A percentile compares a stretch with the other conserved stretches of the same genome.
Evolutionary conservation across 2,113 vertebrate genomes (phyloP).

Genomic region (Chionodraco myersi): DNA sequence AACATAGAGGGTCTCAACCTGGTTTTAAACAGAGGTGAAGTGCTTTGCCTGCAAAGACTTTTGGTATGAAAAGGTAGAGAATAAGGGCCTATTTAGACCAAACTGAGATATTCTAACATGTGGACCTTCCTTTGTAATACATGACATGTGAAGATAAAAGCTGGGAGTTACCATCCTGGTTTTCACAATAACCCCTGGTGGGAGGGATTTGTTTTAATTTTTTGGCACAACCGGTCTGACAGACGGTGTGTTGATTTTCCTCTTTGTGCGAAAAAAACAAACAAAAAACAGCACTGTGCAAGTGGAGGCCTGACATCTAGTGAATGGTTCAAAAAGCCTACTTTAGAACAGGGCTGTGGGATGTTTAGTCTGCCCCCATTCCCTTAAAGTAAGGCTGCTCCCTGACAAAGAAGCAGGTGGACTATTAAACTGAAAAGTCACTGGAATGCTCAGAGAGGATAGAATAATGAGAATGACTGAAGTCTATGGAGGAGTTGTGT

Average conservation of each 20-base stretch:
- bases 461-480: constrained; percentile 26
- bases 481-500: constrained; percentile 30
- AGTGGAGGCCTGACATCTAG: constrained; percentile 15
- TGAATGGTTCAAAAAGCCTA: constrained; percentile 36
- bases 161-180: constrained; percentile 32
- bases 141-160: constrained; percentile 37
- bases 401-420: constrained; percentile 52
- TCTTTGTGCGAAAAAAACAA: constrained; percentile 15
- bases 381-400: constrained; percentile 56
- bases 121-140: constrained; percentile 34
- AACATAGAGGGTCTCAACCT: constrained; percentile 22
- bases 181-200: constrained; percentile 32
- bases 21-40: constrained; percentile 43
- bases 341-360: constrained; percentile 45
- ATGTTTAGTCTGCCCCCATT: constrained; percentile 59
- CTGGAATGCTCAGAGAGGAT: constrained; percentile 50
- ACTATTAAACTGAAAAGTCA: constrained; percentile 61
- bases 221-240: constrained; percentile 67
- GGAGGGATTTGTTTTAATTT: constrained; percentile 50
- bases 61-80: constrained; percentile 28
- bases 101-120: constrained; percentile 44
- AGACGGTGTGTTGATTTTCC: constrained; percentile 45
- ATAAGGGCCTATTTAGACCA: constrained; percentile 18
- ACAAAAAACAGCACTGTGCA: constrained; percentile 17
- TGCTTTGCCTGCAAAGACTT: constrained; percentile 80